phyloP scores from a whole-genome alignment of 2,113 vertebrate species.

The Sinocyclocheilus anophthalmus region DNA sequence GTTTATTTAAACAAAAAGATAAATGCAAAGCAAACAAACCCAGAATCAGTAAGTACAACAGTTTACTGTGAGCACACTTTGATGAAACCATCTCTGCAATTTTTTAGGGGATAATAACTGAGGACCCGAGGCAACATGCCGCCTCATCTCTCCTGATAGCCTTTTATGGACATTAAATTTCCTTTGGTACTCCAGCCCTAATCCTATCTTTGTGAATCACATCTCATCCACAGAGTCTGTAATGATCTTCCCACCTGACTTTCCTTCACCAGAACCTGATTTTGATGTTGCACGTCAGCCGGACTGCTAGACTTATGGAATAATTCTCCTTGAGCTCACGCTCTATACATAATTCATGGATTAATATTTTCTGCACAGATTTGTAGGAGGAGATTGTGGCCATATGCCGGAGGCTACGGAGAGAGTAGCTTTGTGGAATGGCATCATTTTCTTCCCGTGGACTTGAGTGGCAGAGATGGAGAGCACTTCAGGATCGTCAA shows the following conservation, averaged over 20 bases:
- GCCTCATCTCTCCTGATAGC: constrained; percentile 9
- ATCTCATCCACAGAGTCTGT: neutral
- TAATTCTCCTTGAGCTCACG: constrained; percentile 1
- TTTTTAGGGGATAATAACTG: neutral
- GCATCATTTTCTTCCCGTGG: constrained; percentile 24
- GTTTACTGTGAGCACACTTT: neutral
- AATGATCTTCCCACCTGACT: neutral
- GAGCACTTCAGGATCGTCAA: constrained; percentile 32
- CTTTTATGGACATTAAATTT: constrained; percentile 8
- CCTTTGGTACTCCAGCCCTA: neutral
- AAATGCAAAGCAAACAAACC: no score
- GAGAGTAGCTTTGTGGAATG: constrained; percentile 35
- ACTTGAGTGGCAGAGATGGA: constrained; percentile 46
- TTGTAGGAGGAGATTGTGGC: constrained; percentile 38
- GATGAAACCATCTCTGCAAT: neutral
- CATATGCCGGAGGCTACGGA: constrained; percentile 32
- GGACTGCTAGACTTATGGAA: neutral
- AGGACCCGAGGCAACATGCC: neutral
- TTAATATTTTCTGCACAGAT: constrained; percentile 43
- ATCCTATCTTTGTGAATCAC: neutral
- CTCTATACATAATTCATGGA: constrained; percentile 46
- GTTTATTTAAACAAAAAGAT: no score
- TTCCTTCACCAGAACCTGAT: neutral
- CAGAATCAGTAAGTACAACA: neutral
- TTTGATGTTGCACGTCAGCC: neutral